These are phyloP conservation scores for Lepisosteus osseus DNA, from an alignment of 2,113 vertebrate species.

Conservation along the genomic window DNA sequence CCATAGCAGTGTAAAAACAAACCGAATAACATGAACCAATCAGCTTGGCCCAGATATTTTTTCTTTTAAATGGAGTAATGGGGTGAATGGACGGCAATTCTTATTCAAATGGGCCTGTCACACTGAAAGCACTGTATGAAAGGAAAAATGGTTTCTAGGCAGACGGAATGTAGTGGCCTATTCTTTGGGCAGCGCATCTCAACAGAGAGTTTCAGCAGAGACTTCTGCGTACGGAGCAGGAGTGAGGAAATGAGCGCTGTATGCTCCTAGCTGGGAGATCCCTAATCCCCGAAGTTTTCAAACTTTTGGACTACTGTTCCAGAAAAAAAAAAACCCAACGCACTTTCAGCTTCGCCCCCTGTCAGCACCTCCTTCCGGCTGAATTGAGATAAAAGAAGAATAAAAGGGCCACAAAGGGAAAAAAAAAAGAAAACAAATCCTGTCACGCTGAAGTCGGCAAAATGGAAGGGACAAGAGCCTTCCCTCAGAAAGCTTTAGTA, in stretches of 20 bases:
- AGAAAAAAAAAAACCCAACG: no score
- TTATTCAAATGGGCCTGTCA: slow-evolving; percentile 75
- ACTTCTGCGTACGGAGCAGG: neutral
- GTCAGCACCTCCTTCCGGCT: slow-evolving; percentile 4
- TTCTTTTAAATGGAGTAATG: slow-evolving; percentile 53
- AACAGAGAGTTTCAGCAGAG: neutral
- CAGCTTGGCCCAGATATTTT: slow-evolving; percentile 21
- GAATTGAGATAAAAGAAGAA: neutral
- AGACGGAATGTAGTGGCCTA: slow-evolving; percentile 65
- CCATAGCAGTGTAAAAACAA: slow-evolving; percentile 59
- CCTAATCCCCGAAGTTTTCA: slow-evolving; percentile 11
- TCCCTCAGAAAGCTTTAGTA: no score
- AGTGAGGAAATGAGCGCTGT: neutral
- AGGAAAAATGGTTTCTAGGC: slow-evolving; percentile 68
- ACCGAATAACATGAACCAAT: slow-evolving; percentile 53
- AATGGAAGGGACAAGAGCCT: neutral
- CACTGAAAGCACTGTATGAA: slow-evolving; percentile 58
- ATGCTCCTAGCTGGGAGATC: slow-evolving; percentile 6
- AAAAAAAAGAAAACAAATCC: neutral
- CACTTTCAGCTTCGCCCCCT: neutral
- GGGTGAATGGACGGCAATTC: slow-evolving; percentile 69
- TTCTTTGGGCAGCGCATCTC: slow-evolving; percentile 49
- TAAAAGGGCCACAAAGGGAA: neutral
- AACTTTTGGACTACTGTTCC: neutral
- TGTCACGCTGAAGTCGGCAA: neutral